phyloP scores from a whole-genome alignment of 2,888 invertebrate genomes.

The Heliconius cydno region DNA sequence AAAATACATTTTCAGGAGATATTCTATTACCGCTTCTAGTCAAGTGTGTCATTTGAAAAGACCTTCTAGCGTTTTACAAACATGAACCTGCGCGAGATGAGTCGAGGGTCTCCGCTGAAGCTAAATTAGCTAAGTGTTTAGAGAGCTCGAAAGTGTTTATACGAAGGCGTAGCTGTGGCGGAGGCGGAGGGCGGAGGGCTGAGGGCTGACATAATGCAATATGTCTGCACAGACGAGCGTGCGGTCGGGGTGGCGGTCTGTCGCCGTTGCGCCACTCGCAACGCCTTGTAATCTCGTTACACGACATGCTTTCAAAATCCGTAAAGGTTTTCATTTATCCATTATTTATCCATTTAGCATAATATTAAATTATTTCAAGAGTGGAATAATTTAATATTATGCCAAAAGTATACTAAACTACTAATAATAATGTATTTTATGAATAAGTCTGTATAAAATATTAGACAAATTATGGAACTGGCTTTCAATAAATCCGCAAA shows the following conservation, averaged over 20 bases:
- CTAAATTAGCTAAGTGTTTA: slow-evolving; percentile 47
- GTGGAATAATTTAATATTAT: background rate
- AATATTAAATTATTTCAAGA: no score
- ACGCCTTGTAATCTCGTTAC: slow-evolving; percentile 47
- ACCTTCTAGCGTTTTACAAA: slow-evolving; percentile 17
- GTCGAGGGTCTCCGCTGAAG: slow-evolving; percentile 31
- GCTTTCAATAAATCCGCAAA: slow-evolving; percentile 19
- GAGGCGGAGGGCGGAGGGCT: slow-evolving; percentile 31
- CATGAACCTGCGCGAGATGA: slow-evolving; percentile 26
- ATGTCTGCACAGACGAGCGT: slow-evolving; percentile 48
- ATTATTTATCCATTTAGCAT: background rate
- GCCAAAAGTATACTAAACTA: background rate
- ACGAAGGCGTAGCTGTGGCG: slow-evolving; percentile 35
- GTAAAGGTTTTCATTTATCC: slow-evolving; percentile 18
- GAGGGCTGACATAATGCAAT: slow-evolving; percentile 49
- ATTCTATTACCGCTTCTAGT: background rate
- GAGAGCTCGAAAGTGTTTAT: slow-evolving; percentile 47
- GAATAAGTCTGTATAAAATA: background rate
- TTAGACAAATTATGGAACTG: slow-evolving; percentile 2
- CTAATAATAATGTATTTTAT: background rate
- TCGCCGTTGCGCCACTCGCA: slow-evolving; percentile 35
- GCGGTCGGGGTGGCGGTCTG: slow-evolving; percentile 46
- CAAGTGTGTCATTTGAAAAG: background rate
- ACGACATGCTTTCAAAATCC: slow-evolving; percentile 39
- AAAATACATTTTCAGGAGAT: background rate